Conservation (phyloP, 2,888 invertebrate species). For the Acutogordius australiensis region DNA sequence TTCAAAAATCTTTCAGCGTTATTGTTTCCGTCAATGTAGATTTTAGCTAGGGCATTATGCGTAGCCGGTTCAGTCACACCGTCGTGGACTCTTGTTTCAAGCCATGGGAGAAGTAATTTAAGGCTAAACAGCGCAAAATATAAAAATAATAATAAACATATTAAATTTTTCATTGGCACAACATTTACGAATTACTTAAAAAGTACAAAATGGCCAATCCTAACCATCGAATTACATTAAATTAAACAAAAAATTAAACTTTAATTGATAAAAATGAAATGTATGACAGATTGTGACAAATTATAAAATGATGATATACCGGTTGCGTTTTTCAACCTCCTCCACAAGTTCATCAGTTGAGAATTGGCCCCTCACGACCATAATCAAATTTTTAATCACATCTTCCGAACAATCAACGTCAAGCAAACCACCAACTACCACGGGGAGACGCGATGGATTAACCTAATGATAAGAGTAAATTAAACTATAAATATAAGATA, state of each 20-base stretch:
- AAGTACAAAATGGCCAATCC: no score
- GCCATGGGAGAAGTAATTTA: constrained; percentile 74
- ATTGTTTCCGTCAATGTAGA: constrained; percentile 96
- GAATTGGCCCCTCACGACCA: constrained; percentile 88
- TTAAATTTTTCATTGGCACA: no score
- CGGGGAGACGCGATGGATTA: constrained; percentile 82
- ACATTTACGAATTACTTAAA: no score
- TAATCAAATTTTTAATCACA: constrained; percentile 86
- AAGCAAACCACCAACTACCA: constrained; percentile 77
- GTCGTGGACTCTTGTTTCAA: constrained; percentile 84
- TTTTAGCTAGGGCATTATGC: constrained; percentile 93
- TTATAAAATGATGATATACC: no score
- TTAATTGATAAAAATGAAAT: no score
- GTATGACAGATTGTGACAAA: no score
- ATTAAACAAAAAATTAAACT: no score
- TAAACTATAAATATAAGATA: no score
- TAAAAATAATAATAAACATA: no score
- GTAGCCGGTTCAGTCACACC: constrained; percentile 87
- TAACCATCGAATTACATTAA: no score
- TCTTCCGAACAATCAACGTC: constrained; percentile 97
- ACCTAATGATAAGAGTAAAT: constrained; percentile 37
- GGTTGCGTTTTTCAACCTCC: constrained; percentile 36
- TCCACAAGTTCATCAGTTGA: constrained; percentile 93
- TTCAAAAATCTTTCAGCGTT: constrained; percentile 63
- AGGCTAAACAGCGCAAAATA: constrained; percentile 31